Evolutionary conservation across 2,888 invertebrate species (phyloP).

Genomic region (Parasteatoda lunata): DNA sequence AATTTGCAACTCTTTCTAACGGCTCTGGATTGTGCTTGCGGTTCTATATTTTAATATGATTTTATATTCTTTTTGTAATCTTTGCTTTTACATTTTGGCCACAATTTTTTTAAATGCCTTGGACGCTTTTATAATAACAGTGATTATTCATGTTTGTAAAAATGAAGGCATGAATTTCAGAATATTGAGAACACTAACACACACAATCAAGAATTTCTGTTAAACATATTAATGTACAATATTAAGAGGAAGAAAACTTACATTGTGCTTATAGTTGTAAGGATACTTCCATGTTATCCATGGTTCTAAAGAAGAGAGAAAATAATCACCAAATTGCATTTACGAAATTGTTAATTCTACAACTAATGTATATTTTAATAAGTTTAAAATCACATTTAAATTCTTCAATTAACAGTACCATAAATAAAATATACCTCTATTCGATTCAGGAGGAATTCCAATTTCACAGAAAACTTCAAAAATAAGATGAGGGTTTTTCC

Average conservation of each 20-base stretch:
- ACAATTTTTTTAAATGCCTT: too few relatives aligned
- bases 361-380: neutral
- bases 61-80: too few relatives aligned
- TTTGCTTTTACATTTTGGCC: too few relatives aligned
- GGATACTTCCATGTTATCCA: slow-evolving; percentile 72
- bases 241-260: slow-evolving; percentile 53
- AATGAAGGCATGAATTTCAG: too few relatives aligned
- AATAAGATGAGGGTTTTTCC: slow-evolving; percentile 85
- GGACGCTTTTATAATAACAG: too few relatives aligned
- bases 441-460: slow-evolving; percentile 78
- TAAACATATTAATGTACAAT: too few relatives aligned
- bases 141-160: too few relatives aligned
- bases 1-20: too few relatives aligned
- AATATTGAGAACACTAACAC: too few relatives aligned
- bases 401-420: neutral
- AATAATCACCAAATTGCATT: neutral
- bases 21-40: too few relatives aligned
- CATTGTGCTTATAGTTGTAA: slow-evolving; percentile 72
- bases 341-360: too few relatives aligned
- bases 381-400: neutral
- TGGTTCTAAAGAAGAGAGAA: slow-evolving; percentile 36
- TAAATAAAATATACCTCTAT: slow-evolving; percentile 34
- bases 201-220: neutral
- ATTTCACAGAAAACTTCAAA: slow-evolving; percentile 90
- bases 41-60: too few relatives aligned